Evolutionary conservation across 2,797 vertebrate species (phyloP).

Genomic region (Babyrousa celebensis): DNA sequence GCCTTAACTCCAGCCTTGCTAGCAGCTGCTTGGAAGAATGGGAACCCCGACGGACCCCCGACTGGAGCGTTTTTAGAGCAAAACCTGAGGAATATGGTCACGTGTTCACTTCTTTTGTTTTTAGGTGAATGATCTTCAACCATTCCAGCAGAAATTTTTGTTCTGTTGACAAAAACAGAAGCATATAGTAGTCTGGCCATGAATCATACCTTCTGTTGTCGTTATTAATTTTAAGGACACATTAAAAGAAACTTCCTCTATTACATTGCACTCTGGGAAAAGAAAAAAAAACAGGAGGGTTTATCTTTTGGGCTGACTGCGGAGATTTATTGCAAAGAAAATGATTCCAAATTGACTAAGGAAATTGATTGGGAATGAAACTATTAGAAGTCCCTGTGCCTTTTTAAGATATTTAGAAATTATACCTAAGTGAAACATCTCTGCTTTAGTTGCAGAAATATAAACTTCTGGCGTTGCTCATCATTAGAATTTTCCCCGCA

Average conservation of each 20-base stretch:
- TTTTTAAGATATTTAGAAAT: conserved; percentile 91
- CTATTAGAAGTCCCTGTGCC: conserved; percentile 89
- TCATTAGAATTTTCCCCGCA: conserved; percentile 91
- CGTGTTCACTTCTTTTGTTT: conserved; percentile 77
- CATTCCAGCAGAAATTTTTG: conserved; percentile 71
- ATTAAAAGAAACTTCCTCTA: conserved; percentile 84
- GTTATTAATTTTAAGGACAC: conserved; percentile 84
- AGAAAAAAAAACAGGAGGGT: conserved; percentile 52
- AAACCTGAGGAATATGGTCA: conserved; percentile 56
- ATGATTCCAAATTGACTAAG: conserved; percentile 90
- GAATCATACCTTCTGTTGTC: conserved; percentile 86
- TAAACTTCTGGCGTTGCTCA: conserved; percentile 91
- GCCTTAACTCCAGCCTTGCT: conserved; percentile 72
- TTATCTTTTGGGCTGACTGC: conserved; percentile 75
- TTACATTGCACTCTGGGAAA: conserved; percentile 78
- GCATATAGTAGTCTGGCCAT: conserved; percentile 73
- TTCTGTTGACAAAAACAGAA: conserved; percentile 79
- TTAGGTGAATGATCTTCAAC: conserved; percentile 71
- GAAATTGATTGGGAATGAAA: conserved; percentile 91
- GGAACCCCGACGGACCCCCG: neutral
- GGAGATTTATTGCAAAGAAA: conserved; percentile 87
- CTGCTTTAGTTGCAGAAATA: conserved; percentile 90
- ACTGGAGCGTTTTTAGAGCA: conserved; percentile 63
- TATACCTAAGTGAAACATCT: conserved; percentile 91
- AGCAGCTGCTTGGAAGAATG: conserved; percentile 74